Evolutionary conservation across 1,140 invertebrate genomes (phyloP), one percentile per base, ranked within the genome.

Genomic region (Streblospio benedicti): DNA sequence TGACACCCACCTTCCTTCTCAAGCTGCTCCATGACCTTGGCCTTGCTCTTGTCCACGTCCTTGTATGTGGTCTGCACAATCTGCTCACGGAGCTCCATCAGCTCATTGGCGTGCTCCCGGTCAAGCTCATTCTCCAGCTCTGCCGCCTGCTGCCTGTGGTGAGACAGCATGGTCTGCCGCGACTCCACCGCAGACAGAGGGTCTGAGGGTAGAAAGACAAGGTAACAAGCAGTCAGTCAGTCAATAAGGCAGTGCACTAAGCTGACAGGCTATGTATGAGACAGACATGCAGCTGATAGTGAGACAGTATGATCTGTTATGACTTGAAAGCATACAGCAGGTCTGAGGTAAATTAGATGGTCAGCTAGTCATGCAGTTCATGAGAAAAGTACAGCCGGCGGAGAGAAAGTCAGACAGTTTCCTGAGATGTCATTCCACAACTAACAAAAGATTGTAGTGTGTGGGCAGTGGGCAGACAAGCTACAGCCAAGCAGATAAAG

Each of bases 51-150:
- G 12, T 60, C 44, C 18, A 76, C 54, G 47, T 75, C 65, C 6
- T 67, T 63, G 32, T 70, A 65, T 0, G 65, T 69, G 25, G 66
- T 50, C 9, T 63, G 41, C 2, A 54, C 53, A 1, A 69, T 52
- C 33, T 67, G 49, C 6, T 66, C 62, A 9, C 67, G 57, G 5
- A 69, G 44, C 16, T 64, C 53, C 6, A 50, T 44, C 6, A 73
- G 57, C 47, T 75, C 66, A 0, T 58, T 32, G 2, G 69, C 65
- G 54, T 75, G 67, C 20, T 71, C 66, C 16, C 58, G 53, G 54
- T 76, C 74, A 57, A 75, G 57, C 30, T 72, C 53, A 30, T 69
- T 72, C 62, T 75, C 73, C 16, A 74, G 45, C 16, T 66, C 57
- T 54, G 41, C 64, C 28, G 64, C 35, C 38, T 75, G 71, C 30